Base-by-base conservation (phyloP, 2,113 vertebrate species). In the Ailurus styani region DNA sequence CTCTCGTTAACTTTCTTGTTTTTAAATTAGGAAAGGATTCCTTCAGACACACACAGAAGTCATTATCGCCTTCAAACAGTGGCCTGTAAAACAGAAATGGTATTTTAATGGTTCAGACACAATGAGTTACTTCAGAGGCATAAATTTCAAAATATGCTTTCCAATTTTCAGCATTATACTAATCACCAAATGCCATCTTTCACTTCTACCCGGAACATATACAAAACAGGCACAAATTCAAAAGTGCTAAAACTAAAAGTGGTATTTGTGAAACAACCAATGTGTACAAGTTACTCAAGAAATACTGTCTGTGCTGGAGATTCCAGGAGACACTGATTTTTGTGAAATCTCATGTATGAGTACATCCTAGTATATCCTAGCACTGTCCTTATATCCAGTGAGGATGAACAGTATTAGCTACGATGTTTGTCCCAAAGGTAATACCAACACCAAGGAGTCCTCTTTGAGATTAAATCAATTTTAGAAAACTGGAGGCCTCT, bases 1-100 rank as follows among this genome's bases (percentile, higher is more conserved):
- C 99, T 98, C 99, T 99, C 27, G 99, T 99, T 98, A 99, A 97
- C 97, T 99, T 99, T 98, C 99, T 99, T 50, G 99, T 99, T 99
- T 99, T 99, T 93, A 99, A 98, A 98, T 99, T 99, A 95, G 99
- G 99, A 96, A 99, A 99, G 97, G 99, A 99, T 97, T 99, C 99
- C 98, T 99, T 99, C 96, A 99, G 99, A 98, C 99, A 99, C 75
- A 99, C 98, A 98, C 99, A 99, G 98, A 99, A 99, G 96, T 99
- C 99, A 98, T 99, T 99, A 99, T 99, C 99, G 5, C 99, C 99
- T 98, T 99, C 99, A 99, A 99, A 99, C 84, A 99, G 99, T 3
- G 99, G 99, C 95, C 99, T 99, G 98, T 97, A 97, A 98, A 98
- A 98, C 10, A 98, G 10, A 98, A 96, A 94, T 96, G 13, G 15